Conservation (phyloP, 1,140 invertebrate species). For the Euwallacea similis region DNA sequence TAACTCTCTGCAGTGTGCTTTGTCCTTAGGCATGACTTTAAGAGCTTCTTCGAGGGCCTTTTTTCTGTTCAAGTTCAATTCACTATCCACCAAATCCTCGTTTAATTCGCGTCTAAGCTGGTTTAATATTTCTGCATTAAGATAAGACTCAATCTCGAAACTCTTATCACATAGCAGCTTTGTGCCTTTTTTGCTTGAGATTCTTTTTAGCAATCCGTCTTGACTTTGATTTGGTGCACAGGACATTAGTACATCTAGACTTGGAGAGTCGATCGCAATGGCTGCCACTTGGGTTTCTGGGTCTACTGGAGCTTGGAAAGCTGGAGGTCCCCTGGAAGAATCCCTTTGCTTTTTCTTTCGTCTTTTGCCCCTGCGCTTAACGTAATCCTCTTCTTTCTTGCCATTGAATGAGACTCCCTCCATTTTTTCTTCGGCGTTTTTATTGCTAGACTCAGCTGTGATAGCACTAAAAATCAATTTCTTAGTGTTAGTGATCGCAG, state of each 20-base stretch:
- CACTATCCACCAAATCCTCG: conserved; percentile 66
- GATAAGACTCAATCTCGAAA: conserved; percentile 47
- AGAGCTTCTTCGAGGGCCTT: conserved; percentile 66
- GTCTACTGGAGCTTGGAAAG: conserved; percentile 57
- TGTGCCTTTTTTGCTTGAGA: conserved; percentile 13
- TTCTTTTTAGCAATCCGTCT: conserved; percentile 20
- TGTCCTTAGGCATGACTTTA: conserved; percentile 55
- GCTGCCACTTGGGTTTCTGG: conserved; percentile 62
- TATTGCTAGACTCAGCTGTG: conserved; percentile 23
- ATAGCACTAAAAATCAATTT: conserved; percentile 10
- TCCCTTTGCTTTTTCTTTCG: conserved; percentile 50
- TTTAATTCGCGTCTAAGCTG: conserved; percentile 67
- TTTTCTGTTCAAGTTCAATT: conserved; percentile 64
- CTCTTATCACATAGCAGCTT: not conserved
- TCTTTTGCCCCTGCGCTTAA: conserved; percentile 55
- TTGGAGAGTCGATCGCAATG: conserved; percentile 60
- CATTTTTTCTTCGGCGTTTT: conserved; percentile 14
- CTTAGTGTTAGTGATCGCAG: conserved; percentile 8
- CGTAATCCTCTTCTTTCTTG: conserved; percentile 44
- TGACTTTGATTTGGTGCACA: conserved; percentile 28
- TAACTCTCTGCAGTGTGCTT: conserved; percentile 92
- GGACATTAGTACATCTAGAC: conserved; percentile 60
- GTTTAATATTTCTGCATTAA: conserved; percentile 65
- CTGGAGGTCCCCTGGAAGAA: conserved; percentile 56
- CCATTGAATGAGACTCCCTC: conserved; percentile 9